Percentiles rank a stretch among this genome's conserved stretches.
phyloP scores from a whole-genome alignment of 2,113 vertebrate genomes.

The Abramis brama region DNA sequence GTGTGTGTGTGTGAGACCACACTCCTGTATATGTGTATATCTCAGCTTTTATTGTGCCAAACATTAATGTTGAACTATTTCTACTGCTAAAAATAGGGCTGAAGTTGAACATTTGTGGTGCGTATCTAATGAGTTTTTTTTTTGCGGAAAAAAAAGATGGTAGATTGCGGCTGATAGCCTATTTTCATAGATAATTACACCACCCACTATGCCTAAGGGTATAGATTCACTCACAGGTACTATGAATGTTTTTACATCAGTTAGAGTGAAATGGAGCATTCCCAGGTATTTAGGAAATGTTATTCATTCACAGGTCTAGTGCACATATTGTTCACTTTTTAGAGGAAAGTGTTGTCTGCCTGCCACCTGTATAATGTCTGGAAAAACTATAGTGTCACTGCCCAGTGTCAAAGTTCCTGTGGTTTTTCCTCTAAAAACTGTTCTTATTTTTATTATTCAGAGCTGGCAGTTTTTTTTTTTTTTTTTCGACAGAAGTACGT shows the following conservation, averaged over 20 bases:
- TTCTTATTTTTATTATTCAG: background rate
- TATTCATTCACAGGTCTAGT: conserved; percentile 15
- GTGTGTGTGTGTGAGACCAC: background rate
- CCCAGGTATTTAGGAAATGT: background rate
- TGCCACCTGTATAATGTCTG: conserved; percentile 1
- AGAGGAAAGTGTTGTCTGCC: background rate
- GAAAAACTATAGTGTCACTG: conserved; percentile 14
- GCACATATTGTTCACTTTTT: background rate
- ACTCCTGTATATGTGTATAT: conserved; percentile 2
- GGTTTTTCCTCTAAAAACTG: conserved; percentile 12
- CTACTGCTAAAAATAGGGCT: conserved; percentile 36
- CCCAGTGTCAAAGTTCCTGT: background rate
- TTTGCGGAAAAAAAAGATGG: conserved; percentile 37
- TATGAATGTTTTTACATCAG: conserved; percentile 48
- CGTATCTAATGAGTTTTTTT: conserved; percentile 61
- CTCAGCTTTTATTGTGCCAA: conserved; percentile 32
- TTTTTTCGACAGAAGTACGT: conserved; percentile 32
- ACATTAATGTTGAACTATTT: conserved; percentile 57
- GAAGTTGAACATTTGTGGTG: conserved; percentile 61
- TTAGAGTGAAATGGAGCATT: conserved; percentile 33
- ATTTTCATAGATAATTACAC: conserved; percentile 56
- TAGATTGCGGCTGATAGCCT: conserved; percentile 63
- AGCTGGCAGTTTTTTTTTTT: background rate
- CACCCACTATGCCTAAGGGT: conserved; percentile 58
- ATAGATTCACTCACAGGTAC: conserved; percentile 41